phyloP scores from a whole-genome alignment of 2,888 invertebrate species.

The Camptogramma bilineatum region DNA sequence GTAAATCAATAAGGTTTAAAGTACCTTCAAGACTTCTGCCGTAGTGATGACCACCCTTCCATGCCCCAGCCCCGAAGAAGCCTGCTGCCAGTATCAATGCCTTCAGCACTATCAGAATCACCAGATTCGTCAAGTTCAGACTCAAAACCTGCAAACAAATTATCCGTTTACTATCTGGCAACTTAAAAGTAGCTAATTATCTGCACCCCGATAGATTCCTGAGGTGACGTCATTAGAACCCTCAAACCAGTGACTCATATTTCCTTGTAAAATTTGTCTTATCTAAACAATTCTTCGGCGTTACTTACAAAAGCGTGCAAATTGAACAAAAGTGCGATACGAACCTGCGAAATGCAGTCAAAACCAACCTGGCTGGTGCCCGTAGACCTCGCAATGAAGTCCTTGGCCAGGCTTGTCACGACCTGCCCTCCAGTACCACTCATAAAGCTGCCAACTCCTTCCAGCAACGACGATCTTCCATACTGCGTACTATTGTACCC shows the following conservation, averaged over 20 bases:
- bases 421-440: slow-evolving; percentile 81
- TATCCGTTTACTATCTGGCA: slow-evolving; percentile 10
- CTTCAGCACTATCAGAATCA: slow-evolving; percentile 92
- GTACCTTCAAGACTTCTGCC: slow-evolving; percentile 86
- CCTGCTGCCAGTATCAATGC: slow-evolving; percentile 93
- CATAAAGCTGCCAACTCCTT: slow-evolving; percentile 73
- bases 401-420: slow-evolving; percentile 87
- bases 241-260: slow-evolving; percentile 39
- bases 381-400: slow-evolving; percentile 88
- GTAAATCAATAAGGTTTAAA: neutral
- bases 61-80: slow-evolving; percentile 90
- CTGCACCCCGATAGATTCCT: slow-evolving; percentile 1
- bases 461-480: slow-evolving; percentile 70
- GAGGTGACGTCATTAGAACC: slow-evolving; percentile 8
- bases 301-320: slow-evolving; percentile 56
- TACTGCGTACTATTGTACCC: slow-evolving; percentile 62
- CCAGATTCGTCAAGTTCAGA: slow-evolving; percentile 92
- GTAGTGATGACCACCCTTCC: slow-evolving; percentile 83
- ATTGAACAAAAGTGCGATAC: slow-evolving; percentile 56
- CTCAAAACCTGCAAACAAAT: slow-evolving; percentile 87
- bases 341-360: slow-evolving; percentile 83
- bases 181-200: slow-evolving; percentile 31
- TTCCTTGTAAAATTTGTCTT: slow-evolving; percentile 24
- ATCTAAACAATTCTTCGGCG: slow-evolving; percentile 40
- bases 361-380: slow-evolving; percentile 89